Percentiles rank a stretch among this genome's conserved stretches.
phyloP scores from a whole-genome alignment of 2,113 vertebrate genomes.

The Gasterosteus aculeatus region DNA sequence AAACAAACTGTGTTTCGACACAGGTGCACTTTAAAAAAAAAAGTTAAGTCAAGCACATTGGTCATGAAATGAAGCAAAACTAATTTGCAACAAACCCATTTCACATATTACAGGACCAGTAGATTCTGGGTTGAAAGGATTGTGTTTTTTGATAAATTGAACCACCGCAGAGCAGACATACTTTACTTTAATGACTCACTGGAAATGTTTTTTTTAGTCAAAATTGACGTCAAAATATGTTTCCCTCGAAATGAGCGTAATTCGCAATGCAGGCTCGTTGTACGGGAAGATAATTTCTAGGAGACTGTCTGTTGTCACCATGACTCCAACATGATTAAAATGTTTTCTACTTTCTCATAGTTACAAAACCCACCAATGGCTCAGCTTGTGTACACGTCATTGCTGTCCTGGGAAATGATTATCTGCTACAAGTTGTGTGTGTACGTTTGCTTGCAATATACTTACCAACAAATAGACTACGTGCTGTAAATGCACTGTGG shows the following conservation, averaged over 20 bases:
- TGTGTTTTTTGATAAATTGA: background rate
- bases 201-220: background rate
- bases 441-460: background rate
- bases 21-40: background rate
- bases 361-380: constrained; percentile 11
- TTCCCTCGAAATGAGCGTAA: background rate
- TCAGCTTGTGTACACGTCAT: constrained; percentile 1
- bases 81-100: background rate
- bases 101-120: background rate
- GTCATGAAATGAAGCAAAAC: background rate
- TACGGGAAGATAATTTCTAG: background rate
- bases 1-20: background rate
- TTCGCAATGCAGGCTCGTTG: background rate
- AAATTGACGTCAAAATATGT: background rate
- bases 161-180: background rate
- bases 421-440: background rate
- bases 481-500: background rate
- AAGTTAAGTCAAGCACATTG: background rate
- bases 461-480: background rate
- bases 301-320: constrained; percentile 8
- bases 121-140: background rate
- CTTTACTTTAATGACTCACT: background rate
- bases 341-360: constrained; percentile 17
- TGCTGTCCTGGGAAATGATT: constrained; percentile 13
- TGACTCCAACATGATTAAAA: constrained; percentile 21